Evolutionary conservation across 2,797 vertebrate genomes (phyloP), one percentile per base, ranked within the genome.

Genomic region (Steatocranus sp.): DNA sequence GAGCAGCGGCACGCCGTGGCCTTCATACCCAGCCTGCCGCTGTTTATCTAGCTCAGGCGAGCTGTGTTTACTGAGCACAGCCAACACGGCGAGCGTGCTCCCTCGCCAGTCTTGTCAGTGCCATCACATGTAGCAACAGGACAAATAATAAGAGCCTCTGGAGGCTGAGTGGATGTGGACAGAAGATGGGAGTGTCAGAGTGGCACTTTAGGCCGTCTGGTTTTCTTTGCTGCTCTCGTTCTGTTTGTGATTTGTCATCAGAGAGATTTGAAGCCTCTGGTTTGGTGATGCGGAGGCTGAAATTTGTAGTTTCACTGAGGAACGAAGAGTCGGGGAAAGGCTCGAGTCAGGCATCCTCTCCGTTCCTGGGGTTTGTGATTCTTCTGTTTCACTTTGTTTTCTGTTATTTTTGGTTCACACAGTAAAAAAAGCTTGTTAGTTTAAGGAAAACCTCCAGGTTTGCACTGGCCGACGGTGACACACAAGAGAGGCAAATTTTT

Each of bases 71-170:
- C 46, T 11, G 49, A 75, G 50, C 46, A 30, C 46, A 25, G 80
- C 43, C 73, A 58, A 38, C 11, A 51, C 23, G 27, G 41, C 30
- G 34, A 75, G 56, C 14, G 15, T 53, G 41, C 41, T 77, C 7
- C 27, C 51, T 25, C 1, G 48, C 23, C 68, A 50, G 56, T 53
- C 20, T 5, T 17, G 20, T 68, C 83, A 49, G 17, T 84, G 73
- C 83, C 83, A 78, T 86, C 85, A 85, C 54, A 68, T 82, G 36
- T 36, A 82, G 85, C 81, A 87, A 84, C 83, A 79, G 20, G 41
- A 75, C 46, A 32, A 50, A 75, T 34, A 75, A 30, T 30, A 18
- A 70, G 23, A 30, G 7, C 41, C 66, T 73, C 0, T 5, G 7
- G 10, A 73, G 66, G 41, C 41, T n/a, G 41, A 12, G 23, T 46